Evolutionary conservation across 1,140 invertebrate genomes (phyloP).

Genomic region (Adelges cooleyi): DNA sequence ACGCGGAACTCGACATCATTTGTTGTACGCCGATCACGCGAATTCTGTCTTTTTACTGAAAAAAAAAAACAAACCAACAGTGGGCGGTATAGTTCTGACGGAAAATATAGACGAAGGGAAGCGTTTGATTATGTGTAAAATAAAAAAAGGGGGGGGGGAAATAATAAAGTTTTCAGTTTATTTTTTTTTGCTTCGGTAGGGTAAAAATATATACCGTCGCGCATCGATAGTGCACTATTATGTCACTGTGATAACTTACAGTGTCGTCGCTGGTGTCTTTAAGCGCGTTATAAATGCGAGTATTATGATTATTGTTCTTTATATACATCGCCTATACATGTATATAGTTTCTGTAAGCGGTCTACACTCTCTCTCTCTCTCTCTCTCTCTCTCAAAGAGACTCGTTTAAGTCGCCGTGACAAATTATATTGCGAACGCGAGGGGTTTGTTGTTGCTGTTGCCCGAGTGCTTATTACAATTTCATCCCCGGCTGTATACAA

Average conservation of each 20-base stretch:
- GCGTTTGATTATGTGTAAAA: neutral
- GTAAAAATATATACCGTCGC: neutral
- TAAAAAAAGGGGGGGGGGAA: neutral
- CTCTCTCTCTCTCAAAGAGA: neutral
- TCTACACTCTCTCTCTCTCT: neutral
- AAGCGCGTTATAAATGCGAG: neutral
- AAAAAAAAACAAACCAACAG: too few relatives aligned
- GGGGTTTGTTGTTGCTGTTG: neutral
- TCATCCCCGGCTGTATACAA: too few relatives aligned
- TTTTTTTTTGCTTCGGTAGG: neutral
- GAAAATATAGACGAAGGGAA: neutral
- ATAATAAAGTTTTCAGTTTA: neutral
- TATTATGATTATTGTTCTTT: neutral
- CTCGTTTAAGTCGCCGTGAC: conserved; percentile 23
- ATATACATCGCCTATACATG: too few relatives aligned
- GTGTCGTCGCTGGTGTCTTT: neutral
- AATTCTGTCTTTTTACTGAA: too few relatives aligned
- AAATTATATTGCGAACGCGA: conserved; percentile 6
- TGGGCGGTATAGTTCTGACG: neutral
- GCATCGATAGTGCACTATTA: too few relatives aligned
- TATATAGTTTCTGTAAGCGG: neutral
- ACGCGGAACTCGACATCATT: too few relatives aligned
- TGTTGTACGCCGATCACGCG: too few relatives aligned
- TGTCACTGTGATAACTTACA: too few relatives aligned
- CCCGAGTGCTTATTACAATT: conserved; percentile 27